Percentiles rank a stretch among this genome's conserved stretches.
phyloP scores from a whole-genome alignment of 1,140 invertebrate species.

The Anastatus disparis region DNA sequence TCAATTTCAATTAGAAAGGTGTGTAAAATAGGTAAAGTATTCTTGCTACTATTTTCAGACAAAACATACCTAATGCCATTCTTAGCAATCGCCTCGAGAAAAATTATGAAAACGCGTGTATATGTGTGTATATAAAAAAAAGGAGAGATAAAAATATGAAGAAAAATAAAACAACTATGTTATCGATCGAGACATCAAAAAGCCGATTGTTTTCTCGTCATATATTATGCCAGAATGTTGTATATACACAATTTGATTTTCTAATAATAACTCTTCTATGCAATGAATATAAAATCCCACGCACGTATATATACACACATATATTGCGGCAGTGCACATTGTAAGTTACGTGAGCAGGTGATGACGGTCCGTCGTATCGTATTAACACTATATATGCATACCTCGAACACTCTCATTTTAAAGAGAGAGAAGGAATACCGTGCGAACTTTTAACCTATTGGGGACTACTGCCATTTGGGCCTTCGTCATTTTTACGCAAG shows the following conservation, averaged over 20 bases:
- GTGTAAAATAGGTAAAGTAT: not conserved
- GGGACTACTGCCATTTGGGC: not conserved
- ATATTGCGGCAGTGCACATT: constrained; percentile 1
- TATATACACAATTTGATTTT: constrained; percentile 19
- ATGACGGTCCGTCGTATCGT: constrained; percentile 26
- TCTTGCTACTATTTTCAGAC: not conserved
- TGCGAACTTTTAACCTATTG: constrained; percentile 13
- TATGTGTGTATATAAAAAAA: too few relatives aligned
- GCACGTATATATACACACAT: constrained; percentile 16
- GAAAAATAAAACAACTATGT: not conserved
- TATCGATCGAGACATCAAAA: constrained; percentile 34
- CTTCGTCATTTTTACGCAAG: constrained; percentile 44
- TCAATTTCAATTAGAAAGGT: constrained; percentile 27
- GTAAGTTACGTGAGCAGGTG: constrained; percentile 3
- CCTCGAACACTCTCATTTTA: not conserved
- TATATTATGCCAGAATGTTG: not conserved
- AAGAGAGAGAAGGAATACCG: not conserved
- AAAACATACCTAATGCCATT: not conserved
- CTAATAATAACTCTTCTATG: constrained; percentile 32
- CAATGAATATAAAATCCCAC: constrained; percentile 16
- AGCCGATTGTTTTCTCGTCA: constrained; percentile 29
- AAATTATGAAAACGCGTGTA: too few relatives aligned
- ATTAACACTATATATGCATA: not conserved
- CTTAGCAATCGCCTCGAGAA: not conserved
- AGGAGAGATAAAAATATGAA: not conserved